Conservation (phyloP, 2,888 invertebrate genomes). For the Salpingus planirostris region DNA sequence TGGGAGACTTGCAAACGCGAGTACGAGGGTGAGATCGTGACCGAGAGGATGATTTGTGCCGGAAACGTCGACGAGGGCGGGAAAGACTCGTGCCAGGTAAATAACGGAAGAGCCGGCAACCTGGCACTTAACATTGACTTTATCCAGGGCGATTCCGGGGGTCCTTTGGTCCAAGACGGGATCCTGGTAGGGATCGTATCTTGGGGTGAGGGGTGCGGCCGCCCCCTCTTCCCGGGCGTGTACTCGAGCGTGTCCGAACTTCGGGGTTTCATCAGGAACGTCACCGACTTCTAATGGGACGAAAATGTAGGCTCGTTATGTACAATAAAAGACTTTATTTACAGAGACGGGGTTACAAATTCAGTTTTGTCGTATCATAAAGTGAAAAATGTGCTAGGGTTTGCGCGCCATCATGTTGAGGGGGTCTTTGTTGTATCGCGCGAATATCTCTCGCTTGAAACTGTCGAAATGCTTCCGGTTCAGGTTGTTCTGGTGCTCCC, state of each 20-base stretch:
- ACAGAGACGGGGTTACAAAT: constrained; percentile 3
- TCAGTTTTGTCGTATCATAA: constrained; percentile 4
- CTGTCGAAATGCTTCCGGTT: constrained; percentile 75
- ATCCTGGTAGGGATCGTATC: constrained; percentile 9
- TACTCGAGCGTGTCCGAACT: constrained; percentile 12
- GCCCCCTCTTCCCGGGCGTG: constrained; percentile 8
- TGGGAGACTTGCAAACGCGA: constrained; percentile 17
- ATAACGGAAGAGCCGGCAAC: not conserved
- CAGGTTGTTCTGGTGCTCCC: constrained; percentile 76
- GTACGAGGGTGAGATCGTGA: too few relatives aligned
- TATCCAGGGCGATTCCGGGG: constrained; percentile 12
- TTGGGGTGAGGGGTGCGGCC: constrained; percentile 9
- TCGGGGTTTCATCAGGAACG: constrained; percentile 6
- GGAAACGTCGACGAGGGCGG: constrained; percentile 18
- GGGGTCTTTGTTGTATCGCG: constrained; percentile 63
- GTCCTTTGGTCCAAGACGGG: constrained; percentile 8
- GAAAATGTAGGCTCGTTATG: not conserved
- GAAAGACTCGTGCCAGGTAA: constrained; percentile 19
- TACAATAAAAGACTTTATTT: constrained; percentile 6
- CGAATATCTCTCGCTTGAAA: constrained; percentile 76
- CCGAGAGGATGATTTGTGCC: constrained; percentile 23
- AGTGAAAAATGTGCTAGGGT: constrained; percentile 2
- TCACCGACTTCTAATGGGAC: constrained; percentile 1
- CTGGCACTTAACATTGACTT: not conserved
- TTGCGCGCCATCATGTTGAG: constrained; percentile 41